Evolutionary conservation across 2,797 vertebrate species (phyloP), one percentile per base, ranked within the genome.

Genomic region (Oryzias dopingdopingensis): DNA sequence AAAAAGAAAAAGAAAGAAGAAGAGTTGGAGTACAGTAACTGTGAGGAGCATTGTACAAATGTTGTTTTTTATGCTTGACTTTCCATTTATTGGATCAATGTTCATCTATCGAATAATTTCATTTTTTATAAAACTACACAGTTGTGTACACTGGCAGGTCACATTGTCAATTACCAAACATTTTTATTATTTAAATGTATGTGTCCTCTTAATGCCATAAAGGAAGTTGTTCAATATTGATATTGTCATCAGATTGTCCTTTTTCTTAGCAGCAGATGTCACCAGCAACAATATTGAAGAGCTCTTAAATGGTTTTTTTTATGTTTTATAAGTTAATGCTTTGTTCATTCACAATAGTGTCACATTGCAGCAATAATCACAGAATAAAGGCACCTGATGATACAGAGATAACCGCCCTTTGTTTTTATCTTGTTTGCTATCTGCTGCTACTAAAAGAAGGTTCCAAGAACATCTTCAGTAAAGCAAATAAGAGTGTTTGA

Each of bases 91-190:
- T 69, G 61, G 75, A 44, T 79, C 50, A 70, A 76, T 73, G 74
- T 63, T 83, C 20, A 42, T 65, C 76, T 53, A 49, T 70, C 44
- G 59, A 12, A 61, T 67, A 51, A 67, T 10, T 73, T 79, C 76
- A 84, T 86, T 77, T 83, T 83, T 80, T 77, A 79, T 55, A 26
- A 55, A 73, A 14, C 64, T 75, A 40, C 71, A 70, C 88, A 84
- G 89, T 86, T 86, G 84, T 86, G 72, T 67, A 66, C 65, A 74
- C 50, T 84, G 84, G 79, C 87, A 87, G 83, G 85, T 87, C 84
- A 90, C 85, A 88, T 87, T 85, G 86, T 85, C 80, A 87, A 51
- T 86, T 87, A 86, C 85, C 86, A 80, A 69, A 67, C 22, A 3
- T 65, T 26, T 18, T 65, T 45, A 49, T 61, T 59, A 48, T 65